Percentiles rank a stretch among this genome's conserved stretches.
Evolutionary conservation across 2,797 vertebrate genomes (phyloP).

Genomic region (Paguma larvata): DNA sequence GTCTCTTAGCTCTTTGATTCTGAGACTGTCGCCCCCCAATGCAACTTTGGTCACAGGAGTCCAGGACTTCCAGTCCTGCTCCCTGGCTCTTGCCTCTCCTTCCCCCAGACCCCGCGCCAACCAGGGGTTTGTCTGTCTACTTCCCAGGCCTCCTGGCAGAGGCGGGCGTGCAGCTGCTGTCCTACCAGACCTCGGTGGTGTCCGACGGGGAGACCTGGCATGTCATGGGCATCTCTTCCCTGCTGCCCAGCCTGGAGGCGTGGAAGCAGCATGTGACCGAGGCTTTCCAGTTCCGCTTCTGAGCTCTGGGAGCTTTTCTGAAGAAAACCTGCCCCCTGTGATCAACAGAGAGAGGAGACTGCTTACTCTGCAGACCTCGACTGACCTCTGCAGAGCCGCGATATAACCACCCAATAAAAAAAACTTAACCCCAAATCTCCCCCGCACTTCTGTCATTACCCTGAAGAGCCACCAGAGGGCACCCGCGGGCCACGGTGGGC

Average conservation of each 20-base stretch:
- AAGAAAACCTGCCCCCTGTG: neutral
- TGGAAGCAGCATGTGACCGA: slow-evolving; percentile 90
- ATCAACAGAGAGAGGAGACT: neutral
- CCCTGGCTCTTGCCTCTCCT: neutral
- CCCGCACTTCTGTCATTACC: neutral
- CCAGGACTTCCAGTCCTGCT: rapidly evolving
- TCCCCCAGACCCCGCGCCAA: neutral
- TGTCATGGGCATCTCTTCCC: slow-evolving; percentile 90
- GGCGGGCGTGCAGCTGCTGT: slow-evolving; percentile 90
- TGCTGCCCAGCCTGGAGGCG: slow-evolving; percentile 87
- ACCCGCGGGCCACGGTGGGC: rapidly evolving
- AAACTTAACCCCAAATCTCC: neutral
- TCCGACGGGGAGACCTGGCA: slow-evolving; percentile 92
- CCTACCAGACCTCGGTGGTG: slow-evolving; percentile 91
- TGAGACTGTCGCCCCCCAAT: rapidly evolving
- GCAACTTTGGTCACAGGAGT: neutral
- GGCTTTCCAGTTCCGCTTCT: slow-evolving; percentile 91
- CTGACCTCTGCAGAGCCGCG: neutral
- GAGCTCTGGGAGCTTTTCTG: slow-evolving; percentile 62
- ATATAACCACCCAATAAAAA: slow-evolving; percentile 71
- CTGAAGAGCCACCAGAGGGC: slow-evolving; percentile 20
- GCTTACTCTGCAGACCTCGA: neutral
- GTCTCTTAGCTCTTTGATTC: neutral
- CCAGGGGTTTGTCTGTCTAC: neutral
- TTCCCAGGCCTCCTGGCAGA: slow-evolving; percentile 91